A percentile compares a stretch with the other conserved stretches of the same genome.
Conservation (phyloP, 2,113 vertebrate species). For the Nicator chloris region DNA sequence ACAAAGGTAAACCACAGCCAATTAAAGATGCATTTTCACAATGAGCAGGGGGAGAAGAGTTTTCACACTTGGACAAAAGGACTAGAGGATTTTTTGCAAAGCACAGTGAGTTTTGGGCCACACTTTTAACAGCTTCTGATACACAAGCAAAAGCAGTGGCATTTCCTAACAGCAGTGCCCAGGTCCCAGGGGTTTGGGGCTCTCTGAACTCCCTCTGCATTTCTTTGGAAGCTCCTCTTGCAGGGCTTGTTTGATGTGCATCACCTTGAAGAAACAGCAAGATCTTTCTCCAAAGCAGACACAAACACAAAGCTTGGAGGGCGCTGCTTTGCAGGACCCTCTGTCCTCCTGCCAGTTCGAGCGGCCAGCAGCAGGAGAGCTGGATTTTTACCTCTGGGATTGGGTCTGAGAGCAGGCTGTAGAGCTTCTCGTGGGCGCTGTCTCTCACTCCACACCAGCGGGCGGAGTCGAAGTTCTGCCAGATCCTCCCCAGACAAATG, state of each 20-base stretch:
- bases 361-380: neutral
- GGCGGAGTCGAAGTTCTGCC: conserved; percentile 98
- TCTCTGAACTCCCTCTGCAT: neutral
- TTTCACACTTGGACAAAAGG: neutral
- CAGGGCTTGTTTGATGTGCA: neutral
- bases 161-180: neutral
- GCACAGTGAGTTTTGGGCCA: neutral
- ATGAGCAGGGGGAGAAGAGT: neutral
- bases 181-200: neutral
- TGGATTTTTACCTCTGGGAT: conserved; percentile 86
- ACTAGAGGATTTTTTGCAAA: neutral
- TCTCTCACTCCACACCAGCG: conserved; percentile 96
- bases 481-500: conserved; percentile 95
- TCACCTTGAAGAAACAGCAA: neutral
- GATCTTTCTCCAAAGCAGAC: neutral
- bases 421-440: conserved; percentile 97
- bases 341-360: neutral
- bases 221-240: neutral
- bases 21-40: neutral
- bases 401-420: conserved; percentile 92
- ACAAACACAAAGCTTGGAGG: neutral
- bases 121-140: neutral
- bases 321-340: neutral
- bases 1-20: neutral
- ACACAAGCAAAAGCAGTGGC: accelerated